Conservation (phyloP, 2,113 vertebrate species). For the Cricetomys ansorgei region DNA sequence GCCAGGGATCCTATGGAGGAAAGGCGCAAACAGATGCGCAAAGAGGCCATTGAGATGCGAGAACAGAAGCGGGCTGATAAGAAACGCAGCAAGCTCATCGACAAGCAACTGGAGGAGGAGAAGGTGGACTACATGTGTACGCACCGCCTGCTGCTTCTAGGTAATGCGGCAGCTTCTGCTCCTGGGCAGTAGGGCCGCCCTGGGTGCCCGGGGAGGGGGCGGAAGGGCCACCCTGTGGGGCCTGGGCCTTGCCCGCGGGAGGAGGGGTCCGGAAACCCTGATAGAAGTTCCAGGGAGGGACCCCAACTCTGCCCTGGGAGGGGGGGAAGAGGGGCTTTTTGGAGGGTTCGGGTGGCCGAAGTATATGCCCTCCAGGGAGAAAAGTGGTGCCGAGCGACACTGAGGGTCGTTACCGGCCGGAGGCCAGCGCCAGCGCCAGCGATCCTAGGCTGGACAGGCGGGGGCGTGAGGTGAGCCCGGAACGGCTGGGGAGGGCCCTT, state of each 20-base stretch:
- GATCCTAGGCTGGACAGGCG: constrained; percentile 64
- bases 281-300: constrained; percentile 66
- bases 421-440: constrained; percentile 66
- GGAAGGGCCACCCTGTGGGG: constrained; percentile 53
- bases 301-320: constrained; percentile 64
- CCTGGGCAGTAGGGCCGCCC: constrained; percentile 46
- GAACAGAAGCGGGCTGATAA: constrained; percentile 81
- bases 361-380: constrained; percentile 67
- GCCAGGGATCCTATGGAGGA: neutral
- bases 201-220: constrained; percentile 12
- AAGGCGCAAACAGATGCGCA: constrained; percentile 58
- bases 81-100: constrained; percentile 87
- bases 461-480: constrained; percentile 78
- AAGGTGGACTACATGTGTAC: constrained; percentile 89
- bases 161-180: constrained; percentile 82
- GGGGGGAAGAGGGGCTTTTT: neutral
- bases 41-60: constrained; percentile 63
- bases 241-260: constrained; percentile 36
- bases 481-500: constrained; percentile 60
- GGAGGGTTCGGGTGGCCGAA: constrained; percentile 59
- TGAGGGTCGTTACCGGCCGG: constrained; percentile 75
- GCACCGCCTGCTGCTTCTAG: constrained; percentile 90
- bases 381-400: constrained; percentile 66
- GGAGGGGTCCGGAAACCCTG: constrained; percentile 47
- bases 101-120: constrained; percentile 87